Conservation (phyloP, 2,888 invertebrate species). For the Cartodere bifasciata region DNA sequence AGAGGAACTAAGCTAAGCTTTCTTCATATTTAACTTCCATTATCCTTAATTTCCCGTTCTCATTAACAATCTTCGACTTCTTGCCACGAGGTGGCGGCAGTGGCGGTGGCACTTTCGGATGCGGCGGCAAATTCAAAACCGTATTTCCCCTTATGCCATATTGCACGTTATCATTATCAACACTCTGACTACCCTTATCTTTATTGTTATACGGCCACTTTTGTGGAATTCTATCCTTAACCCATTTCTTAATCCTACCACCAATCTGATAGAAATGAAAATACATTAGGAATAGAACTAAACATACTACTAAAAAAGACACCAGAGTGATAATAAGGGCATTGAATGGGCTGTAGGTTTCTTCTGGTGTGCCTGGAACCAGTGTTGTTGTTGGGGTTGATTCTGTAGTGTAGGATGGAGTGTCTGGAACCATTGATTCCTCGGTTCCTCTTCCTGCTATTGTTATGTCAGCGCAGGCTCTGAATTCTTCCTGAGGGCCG, state of each 20-base stretch:
- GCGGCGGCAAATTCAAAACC: no score
- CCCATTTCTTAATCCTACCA: slow-evolving; percentile 49
- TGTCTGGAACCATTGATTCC: slow-evolving; percentile 35
- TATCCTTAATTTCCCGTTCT: no score
- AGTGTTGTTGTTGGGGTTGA: slow-evolving; percentile 13
- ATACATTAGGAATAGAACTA: slow-evolving; percentile 54
- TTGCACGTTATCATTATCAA: slow-evolving; percentile 1
- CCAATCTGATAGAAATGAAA: slow-evolving; percentile 66
- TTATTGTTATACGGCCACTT: slow-evolving; percentile 5
- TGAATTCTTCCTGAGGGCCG: slow-evolving; percentile 79
- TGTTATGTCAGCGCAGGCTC: slow-evolving; percentile 71
- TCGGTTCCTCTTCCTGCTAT: slow-evolving; percentile 44
- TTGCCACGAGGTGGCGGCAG: no score
- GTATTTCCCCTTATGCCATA: background rate
- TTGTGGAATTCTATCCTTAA: slow-evolving; percentile 34
- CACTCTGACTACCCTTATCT: slow-evolving; percentile 1
- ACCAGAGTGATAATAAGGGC: slow-evolving; percentile 49
- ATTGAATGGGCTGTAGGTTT: slow-evolving; percentile 38
- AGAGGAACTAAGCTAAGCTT: no score
- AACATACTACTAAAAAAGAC: slow-evolving; percentile 52
- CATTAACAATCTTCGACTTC: no score
- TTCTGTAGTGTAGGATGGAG: slow-evolving; percentile 27
- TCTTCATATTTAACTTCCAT: no score
- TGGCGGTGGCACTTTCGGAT: no score
- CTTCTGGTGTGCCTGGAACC: slow-evolving; percentile 22